Evolutionary conservation across 53 echinoderm and acorn worm species (phyloP), one percentile per base, ranked within the genome.

Genomic region (Paracentrotus lividus): DNA sequence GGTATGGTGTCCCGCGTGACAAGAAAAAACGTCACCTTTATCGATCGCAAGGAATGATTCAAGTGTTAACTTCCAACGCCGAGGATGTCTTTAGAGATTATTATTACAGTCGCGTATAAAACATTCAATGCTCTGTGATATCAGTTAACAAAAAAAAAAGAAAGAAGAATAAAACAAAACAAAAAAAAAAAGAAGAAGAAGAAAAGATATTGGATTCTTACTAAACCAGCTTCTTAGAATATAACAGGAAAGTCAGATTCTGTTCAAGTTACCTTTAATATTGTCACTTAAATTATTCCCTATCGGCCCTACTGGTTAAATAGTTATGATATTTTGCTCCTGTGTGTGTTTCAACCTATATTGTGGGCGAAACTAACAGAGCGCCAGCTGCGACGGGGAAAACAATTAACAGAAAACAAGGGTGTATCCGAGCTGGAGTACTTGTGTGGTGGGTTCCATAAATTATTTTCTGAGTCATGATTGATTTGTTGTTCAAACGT

Each of bases 1-100:
- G 15, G 20, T 67, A 67, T 72, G 72, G 43, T 3, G 85, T 85
- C 85, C 85, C 85, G 8, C 5, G 5, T 85, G 85, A 85, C 84
- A 49, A 29, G 12, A 1, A 29, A 29, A 27, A 49, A 85, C 85
- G 85, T 85, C 85, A 85, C 85, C 85, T 47, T 47, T 51, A 85
- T 85, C 85, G 85, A 85, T 26, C 27, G 85, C 10, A 5, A 45
- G 49, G 49, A 45, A 27, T 85, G 49, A 31, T 85, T 49, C 72
- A 26, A 85, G 47, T 44, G 51, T 47, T 49, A 49, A 51, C 26
- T 85, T 85, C 85, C 51, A 51, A 85, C 51, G 85, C 85, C 85
- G 29, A 49, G n/a, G 85, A 85, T 85, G 85, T 85, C 85, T n/a
- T 2, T 15, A 20, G 85, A 31, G 85, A 33, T 67, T 67, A 67